Base-by-base conservation (phyloP, 2,113 vertebrate genomes). In the Barnardius zonarius region DNA sequence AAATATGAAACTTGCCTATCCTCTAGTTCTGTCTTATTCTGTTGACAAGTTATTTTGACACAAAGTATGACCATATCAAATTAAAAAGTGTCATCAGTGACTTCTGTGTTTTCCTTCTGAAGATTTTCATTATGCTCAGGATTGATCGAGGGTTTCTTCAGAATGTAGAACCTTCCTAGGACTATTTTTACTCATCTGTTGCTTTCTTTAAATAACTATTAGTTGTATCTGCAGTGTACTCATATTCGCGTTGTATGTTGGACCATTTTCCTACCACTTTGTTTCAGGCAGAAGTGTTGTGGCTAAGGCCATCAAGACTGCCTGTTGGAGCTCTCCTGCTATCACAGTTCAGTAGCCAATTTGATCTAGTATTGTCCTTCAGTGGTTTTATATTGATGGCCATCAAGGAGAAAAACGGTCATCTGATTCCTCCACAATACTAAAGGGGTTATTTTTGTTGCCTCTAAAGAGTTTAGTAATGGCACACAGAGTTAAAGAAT, bases 81-180 rank as follows among this genome's bases (percentile, higher is more conserved):
- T 92, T 86, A 87, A 97, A 96, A 95, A 59, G 54, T 88, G 78
- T 88, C 81, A 70, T 63, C 63, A 51, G 31, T 88, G 62, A 54
- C 39, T 51, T 41, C 8, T 0, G 61, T 78, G 30, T 76, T 52
- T 94, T 91, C 44, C 54, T 90, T 95, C 46, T 74, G 37, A 86
- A 67, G 28, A 31, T 77, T 54, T 85, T 20, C 46, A 23, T 70
- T 79, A 22, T 49, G 89, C 54, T 86, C 10, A 4, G 19, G 30
- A 19, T 17, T 23, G 46, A 23, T 6, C 17, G 25, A 63, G 22
- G 10, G 84, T 72, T 76, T 59, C 62, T 88, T 62, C 27, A 64
- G 39, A 48, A 70, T 44, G 3, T 4, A n/a, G 46, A 70, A 43
- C 23, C 9, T 72, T 73, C 17, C 17, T 44, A 48, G 16, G 62